Percentiles rank a stretch among this genome's conserved stretches.
These are phyloP conservation scores for Drosophila prosaltans DNA, from an alignment of 1,140 invertebrate species.

Conservation along the genomic window DNA sequence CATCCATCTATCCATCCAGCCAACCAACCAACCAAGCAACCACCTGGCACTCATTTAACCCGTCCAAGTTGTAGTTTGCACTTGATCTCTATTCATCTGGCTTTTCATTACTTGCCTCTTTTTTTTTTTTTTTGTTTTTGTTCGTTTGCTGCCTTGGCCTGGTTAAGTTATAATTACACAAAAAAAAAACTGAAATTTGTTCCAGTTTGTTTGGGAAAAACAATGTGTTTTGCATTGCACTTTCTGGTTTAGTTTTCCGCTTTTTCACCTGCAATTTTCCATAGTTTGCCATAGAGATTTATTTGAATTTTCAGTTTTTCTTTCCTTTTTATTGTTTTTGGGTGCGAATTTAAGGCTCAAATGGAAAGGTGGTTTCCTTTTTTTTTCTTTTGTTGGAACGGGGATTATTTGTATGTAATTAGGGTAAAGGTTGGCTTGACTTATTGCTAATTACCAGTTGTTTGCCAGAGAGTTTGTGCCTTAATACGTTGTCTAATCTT, in stretches of 20 bases:
- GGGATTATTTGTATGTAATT: slow-evolving; percentile 8
- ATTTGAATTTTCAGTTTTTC: slow-evolving; percentile 13
- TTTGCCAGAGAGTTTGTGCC: slow-evolving; percentile 25
- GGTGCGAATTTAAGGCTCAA: neutral
- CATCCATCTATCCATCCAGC: neutral
- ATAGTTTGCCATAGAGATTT: slow-evolving; percentile 24
- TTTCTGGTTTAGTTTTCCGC: slow-evolving; percentile 18
- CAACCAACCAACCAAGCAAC: neutral
- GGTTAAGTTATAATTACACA: slow-evolving; percentile 60
- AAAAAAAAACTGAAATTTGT: slow-evolving; percentile 1
- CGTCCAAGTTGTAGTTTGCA: slow-evolving; percentile 44
- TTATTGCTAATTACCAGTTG: slow-evolving; percentile 44
- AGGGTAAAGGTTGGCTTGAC: slow-evolving; percentile 32
- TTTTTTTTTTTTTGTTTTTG: slow-evolving; percentile 38
- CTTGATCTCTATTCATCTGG: slow-evolving; percentile 49
- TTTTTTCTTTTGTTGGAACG: neutral
- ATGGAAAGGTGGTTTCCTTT: no score
- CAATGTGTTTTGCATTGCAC: slow-evolving; percentile 37
- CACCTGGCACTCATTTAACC: neutral
- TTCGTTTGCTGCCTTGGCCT: slow-evolving; percentile 40
- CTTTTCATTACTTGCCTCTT: slow-evolving; percentile 32
- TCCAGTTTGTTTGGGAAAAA: slow-evolving; percentile 30
- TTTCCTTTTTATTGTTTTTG: slow-evolving; percentile 7
- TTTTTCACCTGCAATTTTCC: slow-evolving; percentile 34
- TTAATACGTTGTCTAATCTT: neutral